Base-by-base conservation (phyloP, 2,113 vertebrate genomes). In the Misgurnus mizolepis region DNA sequence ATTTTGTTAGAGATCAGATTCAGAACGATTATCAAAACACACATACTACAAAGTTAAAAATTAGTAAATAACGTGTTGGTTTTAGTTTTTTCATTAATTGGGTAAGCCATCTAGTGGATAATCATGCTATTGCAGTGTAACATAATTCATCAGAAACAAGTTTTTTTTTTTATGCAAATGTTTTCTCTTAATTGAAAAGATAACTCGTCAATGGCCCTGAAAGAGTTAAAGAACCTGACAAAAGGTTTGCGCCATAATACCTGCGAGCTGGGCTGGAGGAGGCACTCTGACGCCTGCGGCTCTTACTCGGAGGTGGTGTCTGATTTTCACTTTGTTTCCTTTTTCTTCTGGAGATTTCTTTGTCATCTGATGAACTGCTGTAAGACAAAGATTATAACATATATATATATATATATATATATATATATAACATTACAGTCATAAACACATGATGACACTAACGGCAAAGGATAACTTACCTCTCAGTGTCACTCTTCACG, bases 241-340 rank as follows among this genome's bases (percentile, higher is more conserved):
- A 34, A 34, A 34, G 17, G 17, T 56, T 6, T 18, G n/a, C 8
- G 41, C 60, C 17, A 5, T 1, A 40, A 0, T 58, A 93, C 92
- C 92, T 93, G 85, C n/a, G 86, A 60, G 82, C 85, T 0, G 92
- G 91, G 70, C 84, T 80, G 34, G 90, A 89, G 2, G 92, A 93
- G 6, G 71, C 78, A 17, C 90, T 91, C 45, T 83, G 87, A n/a
- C 10, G 77, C 11, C 66, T 83, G 4, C 6, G 70, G 0, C 83
- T 49, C 58, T 91, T 92, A 1, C 61, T 68, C 64, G 88, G 88
- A 0, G 89, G 85, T 7, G 89, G 89, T 87, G 86, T 88, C 0
- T 43, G 58, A 12, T 86, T 88, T 10, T 84, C 79, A 5, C 86
- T 88, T 41, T 80, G 82, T 64, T 89, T 92, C 67, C 88, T 91